A percentile compares a stretch with the other conserved stretches of the same genome.
Evolutionary conservation across 2,888 invertebrate genomes (phyloP).

Genomic region (Eumerus sabulonum): DNA sequence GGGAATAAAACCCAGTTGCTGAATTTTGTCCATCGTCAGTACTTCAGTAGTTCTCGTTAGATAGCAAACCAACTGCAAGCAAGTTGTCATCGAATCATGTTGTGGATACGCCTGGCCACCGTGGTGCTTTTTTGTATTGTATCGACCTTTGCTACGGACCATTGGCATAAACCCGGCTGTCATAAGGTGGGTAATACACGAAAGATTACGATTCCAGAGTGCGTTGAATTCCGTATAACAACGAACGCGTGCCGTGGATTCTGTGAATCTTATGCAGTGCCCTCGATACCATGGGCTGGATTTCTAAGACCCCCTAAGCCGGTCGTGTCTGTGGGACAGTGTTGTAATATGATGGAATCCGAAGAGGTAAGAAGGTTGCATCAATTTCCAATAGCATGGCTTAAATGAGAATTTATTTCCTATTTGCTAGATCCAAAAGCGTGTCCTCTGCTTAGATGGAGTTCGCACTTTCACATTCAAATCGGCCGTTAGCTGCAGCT

Average conservation of each 20-base stretch:
- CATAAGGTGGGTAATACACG: conserved; percentile 90
- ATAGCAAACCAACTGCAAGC: conserved; percentile 3
- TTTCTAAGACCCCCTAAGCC: conserved; percentile 81
- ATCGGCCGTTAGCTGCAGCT: conserved; percentile 89
- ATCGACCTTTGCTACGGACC: conserved; percentile 76
- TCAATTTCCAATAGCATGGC: conserved; percentile 9
- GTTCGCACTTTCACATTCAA: conserved; percentile 88
- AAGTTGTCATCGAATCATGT: conserved; percentile 14
- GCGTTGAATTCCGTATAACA: conserved; percentile 90
- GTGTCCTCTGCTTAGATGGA: conserved; percentile 89
- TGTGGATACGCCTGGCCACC: conserved; percentile 44
- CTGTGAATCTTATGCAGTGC: conserved; percentile 92
- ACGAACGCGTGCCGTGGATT: conserved; percentile 93
- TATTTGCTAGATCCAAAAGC: conserved; percentile 83
- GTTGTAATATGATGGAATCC: conserved; percentile 94
- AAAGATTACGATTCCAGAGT: conserved; percentile 89
- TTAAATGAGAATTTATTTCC: background rate
- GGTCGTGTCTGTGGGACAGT: conserved; percentile 90
- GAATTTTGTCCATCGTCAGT: conserved; percentile 26
- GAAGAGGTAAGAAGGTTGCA: conserved; percentile 83
- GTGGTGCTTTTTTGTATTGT: conserved; percentile 37
- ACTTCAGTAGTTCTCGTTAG: conserved; percentile 3
- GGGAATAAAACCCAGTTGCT: conserved; percentile 39
- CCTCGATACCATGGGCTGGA: conserved; percentile 81
- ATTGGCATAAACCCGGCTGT: conserved; percentile 89